Base-by-base conservation (phyloP, 2,888 invertebrate genomes). In the Automeris io region DNA sequence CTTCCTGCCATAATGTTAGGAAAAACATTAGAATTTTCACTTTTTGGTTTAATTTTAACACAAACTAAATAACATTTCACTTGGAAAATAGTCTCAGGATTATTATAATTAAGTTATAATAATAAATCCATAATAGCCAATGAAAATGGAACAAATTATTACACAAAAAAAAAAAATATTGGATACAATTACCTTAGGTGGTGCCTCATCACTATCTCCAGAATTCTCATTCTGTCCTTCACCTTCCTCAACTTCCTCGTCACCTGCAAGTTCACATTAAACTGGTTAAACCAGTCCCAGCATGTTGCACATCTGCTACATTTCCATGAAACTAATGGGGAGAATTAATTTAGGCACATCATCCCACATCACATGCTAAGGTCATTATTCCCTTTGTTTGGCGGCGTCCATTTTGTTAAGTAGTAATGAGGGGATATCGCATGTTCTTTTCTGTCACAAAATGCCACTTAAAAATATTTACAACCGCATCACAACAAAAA, bases 401-500 rank as follows among this genome's bases (percentile, higher is more conserved):
- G 89, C 88, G 90, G 90, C 91, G 90, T 90, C 91, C 91, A 91
- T 91, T 91, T 91, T 91, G 91, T 91, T 90, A 90, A 90, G 91
- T 90, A 82, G 81, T 87, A 87, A 87, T 87, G 91, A 90, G 90
- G 89, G 89, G 87, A 89, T 89, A 82, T 89, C 89, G 89, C 89
- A 89, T 90, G 90, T 83, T 85, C 86, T 86, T 87, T 87, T 87
- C 87, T 86, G 87, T 86, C 86, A 87, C 77, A 76, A 83, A 78
- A 75, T 78, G 79, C 82, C 82, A 85, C 83, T 78, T 78, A 82
- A 82, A 85, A 85, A 83, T 82, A 80, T 85, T 83, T 82, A 83
- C 83, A 78, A 77, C 65, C 70, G 68, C 65, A 64, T 66, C 70
- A 76, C 62, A 80, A 76, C 76, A 79, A 76, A 68, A 63, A 73